Conservation (phyloP, 2,113 vertebrate species). For the Cyrtonyx montezumae region DNA sequence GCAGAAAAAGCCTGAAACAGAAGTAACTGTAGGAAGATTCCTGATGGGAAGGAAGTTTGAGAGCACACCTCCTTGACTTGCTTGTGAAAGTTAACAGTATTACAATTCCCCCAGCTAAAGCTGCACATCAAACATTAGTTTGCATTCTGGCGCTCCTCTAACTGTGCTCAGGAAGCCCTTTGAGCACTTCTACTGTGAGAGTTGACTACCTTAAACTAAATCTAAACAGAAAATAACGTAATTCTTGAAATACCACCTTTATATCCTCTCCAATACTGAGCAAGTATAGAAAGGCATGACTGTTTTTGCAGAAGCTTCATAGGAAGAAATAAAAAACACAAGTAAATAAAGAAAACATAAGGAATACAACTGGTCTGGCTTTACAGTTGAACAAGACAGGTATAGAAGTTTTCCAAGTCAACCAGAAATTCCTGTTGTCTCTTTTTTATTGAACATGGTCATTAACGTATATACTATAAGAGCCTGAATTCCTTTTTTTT, state of each 20-base stretch:
- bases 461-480: background rate
- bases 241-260: background rate
- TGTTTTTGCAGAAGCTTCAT: background rate
- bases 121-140: background rate
- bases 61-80: conserved; percentile 37
- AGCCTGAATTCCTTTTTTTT: too few relatives aligned
- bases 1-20: conserved; percentile 69
- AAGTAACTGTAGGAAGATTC: conserved; percentile 70
- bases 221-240: background rate
- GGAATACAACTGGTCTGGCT: background rate
- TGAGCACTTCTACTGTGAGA: background rate
- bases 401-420: background rate
- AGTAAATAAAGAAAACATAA: background rate
- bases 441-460: background rate
- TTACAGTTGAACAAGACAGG: background rate
- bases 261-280: background rate
- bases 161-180: background rate
- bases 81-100: conserved; percentile 4
- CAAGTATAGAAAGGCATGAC: background rate
- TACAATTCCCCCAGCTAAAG: background rate
- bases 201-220: background rate
- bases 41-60: conserved; percentile 75
- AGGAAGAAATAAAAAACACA: background rate
- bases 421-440: background rate
- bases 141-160: background rate